Conservation (phyloP, 2,113 vertebrate genomes). For the Phalacrocorax aristotelis region DNA sequence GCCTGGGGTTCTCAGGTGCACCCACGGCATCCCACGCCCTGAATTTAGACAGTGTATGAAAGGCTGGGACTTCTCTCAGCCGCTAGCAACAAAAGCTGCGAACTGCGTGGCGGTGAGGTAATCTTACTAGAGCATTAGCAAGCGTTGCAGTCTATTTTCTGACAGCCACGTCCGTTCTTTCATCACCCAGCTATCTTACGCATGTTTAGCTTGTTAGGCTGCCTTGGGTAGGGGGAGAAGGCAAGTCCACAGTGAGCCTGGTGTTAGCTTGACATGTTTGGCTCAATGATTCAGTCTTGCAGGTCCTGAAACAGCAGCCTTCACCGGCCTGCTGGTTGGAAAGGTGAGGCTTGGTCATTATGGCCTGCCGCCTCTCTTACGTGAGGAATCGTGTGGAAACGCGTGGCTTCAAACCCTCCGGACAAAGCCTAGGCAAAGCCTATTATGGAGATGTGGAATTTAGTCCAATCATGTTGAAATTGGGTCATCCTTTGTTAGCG, state of each 20-base stretch:
- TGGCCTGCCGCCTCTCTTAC: background rate
- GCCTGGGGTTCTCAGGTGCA: background rate
- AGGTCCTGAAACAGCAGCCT: background rate
- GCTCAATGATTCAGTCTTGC: background rate
- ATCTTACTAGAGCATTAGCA: background rate
- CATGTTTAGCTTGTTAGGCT: background rate
- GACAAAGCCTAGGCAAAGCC: conserved; percentile 40
- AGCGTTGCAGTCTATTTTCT: background rate
- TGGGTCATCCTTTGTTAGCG: conserved; percentile 57
- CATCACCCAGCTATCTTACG: accelerated
- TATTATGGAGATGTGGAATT: background rate
- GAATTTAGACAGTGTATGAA: background rate
- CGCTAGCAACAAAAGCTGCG: background rate
- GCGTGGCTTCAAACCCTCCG: background rate
- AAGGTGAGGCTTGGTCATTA: background rate
- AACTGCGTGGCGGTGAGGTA: background rate
- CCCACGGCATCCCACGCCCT: background rate
- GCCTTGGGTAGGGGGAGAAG: background rate
- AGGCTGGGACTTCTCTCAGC: background rate
- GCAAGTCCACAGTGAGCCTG: background rate
- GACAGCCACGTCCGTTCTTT: background rate
- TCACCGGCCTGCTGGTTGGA: background rate
- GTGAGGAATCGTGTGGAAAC: accelerated
- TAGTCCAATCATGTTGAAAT: background rate
- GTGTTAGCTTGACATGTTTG: background rate